These are phyloP conservation scores for Apamea anceps DNA, from an alignment of 2,888 invertebrate genomes.

Conservation along the genomic window DNA sequence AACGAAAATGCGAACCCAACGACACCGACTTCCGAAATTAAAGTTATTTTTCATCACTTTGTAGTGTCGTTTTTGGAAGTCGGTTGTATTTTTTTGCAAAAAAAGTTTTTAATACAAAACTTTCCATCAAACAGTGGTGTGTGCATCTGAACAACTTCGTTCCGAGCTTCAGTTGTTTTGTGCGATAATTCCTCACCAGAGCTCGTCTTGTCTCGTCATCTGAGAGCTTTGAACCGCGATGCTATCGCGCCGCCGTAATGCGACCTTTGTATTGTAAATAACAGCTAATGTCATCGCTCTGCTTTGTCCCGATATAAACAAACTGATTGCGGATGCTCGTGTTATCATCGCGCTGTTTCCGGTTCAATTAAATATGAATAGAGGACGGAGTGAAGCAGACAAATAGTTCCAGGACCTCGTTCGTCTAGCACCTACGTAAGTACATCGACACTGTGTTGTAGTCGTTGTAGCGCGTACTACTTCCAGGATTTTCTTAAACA, in stretches of 20 bases:
- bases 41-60: no score
- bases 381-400: no score
- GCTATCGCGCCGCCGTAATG: conserved; percentile 34
- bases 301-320: conserved; percentile 2
- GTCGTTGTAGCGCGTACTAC: neutral
- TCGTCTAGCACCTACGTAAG: neutral
- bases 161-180: conserved; percentile 25
- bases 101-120: conserved; percentile 21
- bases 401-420: neutral
- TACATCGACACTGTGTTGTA: neutral
- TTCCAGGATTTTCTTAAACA: neutral
- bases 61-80: no score
- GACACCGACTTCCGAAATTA: no score
- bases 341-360: neutral
- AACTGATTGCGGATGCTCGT: neutral
- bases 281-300: conserved; percentile 27
- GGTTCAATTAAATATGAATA: neutral
- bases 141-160: conserved; percentile 15
- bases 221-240: conserved; percentile 41
- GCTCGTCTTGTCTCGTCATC: conserved; percentile 22
- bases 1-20: no score
- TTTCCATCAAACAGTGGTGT: conserved; percentile 9
- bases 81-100: no score
- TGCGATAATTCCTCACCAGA: conserved; percentile 25
- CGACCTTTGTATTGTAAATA: conserved; percentile 38